Evolutionary conservation across 2,888 invertebrate species (phyloP).

Genomic region (Oegoconia quadripuncta): DNA sequence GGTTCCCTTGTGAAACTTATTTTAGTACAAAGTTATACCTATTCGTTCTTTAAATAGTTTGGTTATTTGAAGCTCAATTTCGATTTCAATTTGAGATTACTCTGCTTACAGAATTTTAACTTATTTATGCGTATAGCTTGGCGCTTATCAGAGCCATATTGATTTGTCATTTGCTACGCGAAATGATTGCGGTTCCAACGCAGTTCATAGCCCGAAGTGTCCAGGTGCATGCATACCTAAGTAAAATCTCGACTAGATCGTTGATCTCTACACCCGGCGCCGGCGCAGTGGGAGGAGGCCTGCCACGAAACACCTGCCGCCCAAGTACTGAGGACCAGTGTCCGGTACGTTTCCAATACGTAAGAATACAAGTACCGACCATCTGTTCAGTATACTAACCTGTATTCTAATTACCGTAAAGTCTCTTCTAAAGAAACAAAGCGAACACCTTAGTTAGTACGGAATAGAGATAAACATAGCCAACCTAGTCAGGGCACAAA

Average conservation of each 20-base stretch:
- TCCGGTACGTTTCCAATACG: conserved; percentile 25
- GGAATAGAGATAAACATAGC: conserved; percentile 23
- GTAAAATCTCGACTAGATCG: conserved; percentile 74
- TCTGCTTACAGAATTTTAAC: neutral
- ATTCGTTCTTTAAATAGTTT: no score
- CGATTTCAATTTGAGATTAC: no score
- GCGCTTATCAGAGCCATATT: neutral
- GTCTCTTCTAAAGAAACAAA: conserved; percentile 24
- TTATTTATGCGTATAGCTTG: neutral
- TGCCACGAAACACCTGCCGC: conserved; percentile 73
- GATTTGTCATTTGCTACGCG: neutral
- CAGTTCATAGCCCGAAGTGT: conserved; percentile 18
- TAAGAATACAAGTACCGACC: conserved; percentile 29
- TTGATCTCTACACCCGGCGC: conserved; percentile 68
- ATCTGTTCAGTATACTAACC: conserved; percentile 32
- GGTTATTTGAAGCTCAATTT: no score
- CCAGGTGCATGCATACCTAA: conserved; percentile 56
- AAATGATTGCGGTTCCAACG: neutral
- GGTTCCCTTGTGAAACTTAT: no score
- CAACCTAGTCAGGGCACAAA: conserved; percentile 70
- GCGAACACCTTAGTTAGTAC: conserved; percentile 10
- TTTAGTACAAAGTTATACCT: no score
- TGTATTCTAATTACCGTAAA: conserved; percentile 34
- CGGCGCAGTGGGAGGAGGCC: conserved; percentile 73
- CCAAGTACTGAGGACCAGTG: conserved; percentile 72